These are phyloP conservation scores for Zophobas morio DNA, from an alignment of 1,140 invertebrate species.

Conservation along the genomic window DNA sequence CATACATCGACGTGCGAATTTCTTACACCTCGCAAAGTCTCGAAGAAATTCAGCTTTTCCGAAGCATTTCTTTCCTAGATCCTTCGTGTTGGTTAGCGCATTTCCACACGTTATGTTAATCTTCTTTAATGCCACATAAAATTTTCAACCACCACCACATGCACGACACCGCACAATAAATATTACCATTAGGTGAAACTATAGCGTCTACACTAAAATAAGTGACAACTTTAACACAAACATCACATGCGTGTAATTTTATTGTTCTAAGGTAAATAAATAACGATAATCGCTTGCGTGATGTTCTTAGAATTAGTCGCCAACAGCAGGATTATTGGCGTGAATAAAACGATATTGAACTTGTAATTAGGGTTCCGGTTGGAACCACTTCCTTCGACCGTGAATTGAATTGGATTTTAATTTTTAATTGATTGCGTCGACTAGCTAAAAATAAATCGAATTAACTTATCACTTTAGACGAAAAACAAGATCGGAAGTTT, in stretches of 20 bases:
- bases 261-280: background rate
- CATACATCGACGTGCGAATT: too few relatives aligned
- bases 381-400: background rate
- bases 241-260: constrained; percentile 18
- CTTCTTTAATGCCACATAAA: too few relatives aligned
- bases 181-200: background rate
- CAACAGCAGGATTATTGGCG: background rate
- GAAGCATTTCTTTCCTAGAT: too few relatives aligned
- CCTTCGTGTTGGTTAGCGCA: too few relatives aligned
- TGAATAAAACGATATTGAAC: constrained; percentile 6
- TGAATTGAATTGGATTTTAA: constrained; percentile 34
- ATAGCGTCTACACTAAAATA: background rate
- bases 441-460: constrained; percentile 30
- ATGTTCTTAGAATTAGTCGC: background rate
- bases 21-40: too few relatives aligned
- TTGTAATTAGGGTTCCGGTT: constrained; percentile 1
- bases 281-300: background rate
- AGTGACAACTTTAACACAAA: background rate
- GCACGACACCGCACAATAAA: background rate
- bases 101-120: too few relatives aligned
- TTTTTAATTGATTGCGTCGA: constrained; percentile 27
- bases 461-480: constrained; percentile 17
- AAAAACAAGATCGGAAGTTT: background rate
- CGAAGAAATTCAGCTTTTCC: too few relatives aligned
- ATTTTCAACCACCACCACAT: background rate